Conservation (phyloP, 2,797 vertebrate genomes). For the Artibeus jamaicensis region DNA sequence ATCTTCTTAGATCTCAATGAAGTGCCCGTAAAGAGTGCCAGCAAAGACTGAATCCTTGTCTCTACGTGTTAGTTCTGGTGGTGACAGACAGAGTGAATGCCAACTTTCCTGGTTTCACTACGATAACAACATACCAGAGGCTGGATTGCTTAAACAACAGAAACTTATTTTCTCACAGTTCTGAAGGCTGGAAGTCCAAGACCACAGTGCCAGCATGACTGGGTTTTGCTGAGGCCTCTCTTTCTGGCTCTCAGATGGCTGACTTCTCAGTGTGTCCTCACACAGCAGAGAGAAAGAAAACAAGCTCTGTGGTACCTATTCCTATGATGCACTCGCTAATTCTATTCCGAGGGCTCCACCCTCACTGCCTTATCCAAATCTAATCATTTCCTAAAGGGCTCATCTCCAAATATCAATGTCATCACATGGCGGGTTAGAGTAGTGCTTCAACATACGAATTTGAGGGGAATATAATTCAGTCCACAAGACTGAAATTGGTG, state of each 20-base stretch:
- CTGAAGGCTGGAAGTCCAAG: background rate
- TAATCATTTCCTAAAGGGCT: background rate
- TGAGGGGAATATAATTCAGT: background rate
- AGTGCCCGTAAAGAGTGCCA: background rate
- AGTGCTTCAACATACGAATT: background rate
- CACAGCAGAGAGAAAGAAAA: background rate
- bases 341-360: background rate
- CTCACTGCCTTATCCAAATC: background rate
- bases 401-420: background rate
- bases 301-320: background rate
- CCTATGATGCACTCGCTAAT: background rate
- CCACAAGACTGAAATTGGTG: background rate
- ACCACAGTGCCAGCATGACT: background rate
- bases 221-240: background rate
- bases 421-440: background rate
- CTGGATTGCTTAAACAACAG: background rate
- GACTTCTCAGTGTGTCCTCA: background rate
- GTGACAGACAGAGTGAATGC: background rate
- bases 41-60: background rate
- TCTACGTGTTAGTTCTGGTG: background rate
- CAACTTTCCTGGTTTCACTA: background rate
- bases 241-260: background rate
- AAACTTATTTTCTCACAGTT: background rate
- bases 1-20: background rate
- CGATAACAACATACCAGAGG: background rate